Evolutionary conservation across 2,888 invertebrate genomes (phyloP), one percentile per base, ranked within the genome.

Genomic region (Cryptus viduatorius): DNA sequence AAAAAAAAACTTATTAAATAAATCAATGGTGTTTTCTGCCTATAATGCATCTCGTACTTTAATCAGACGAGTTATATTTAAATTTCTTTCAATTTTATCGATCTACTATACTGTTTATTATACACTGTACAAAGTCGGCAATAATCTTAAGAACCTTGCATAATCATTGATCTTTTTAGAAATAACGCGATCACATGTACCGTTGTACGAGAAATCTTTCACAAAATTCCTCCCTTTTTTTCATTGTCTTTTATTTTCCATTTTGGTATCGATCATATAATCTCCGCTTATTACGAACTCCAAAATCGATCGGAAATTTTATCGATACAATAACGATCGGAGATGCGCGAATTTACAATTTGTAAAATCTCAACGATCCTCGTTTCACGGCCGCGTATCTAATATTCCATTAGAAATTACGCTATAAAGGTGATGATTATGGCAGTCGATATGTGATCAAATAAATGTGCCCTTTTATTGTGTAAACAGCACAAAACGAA

Each of bases 101-200:
- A 90, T 87, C 86, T 89, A 90, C 89, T 90, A 73, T 89, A 90
- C 88, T 86, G 84, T 86, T 86, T 85, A 86, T 87, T 84, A 85
- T 64, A 86, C 90, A 94, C 93, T 94, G 94, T 94, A 94, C 94
- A 94, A 94, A 94, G 90, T 93, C 94, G 94, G 94, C 94, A 94
- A 94, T 94, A 94, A 94, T 93, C 86, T 92, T 91, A 91, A 91
- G 88, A 89, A 88, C 88, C 92, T 93, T 91, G 91, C 92, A 91
- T 91, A 92, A 94, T 92, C 92, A 92, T 92, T 90, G 90, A 88
- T 88, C 89, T 83, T 79, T 37, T 80, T 72, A 59, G 71, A 73
- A 71, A 59, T 12, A 31, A 46, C 71, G 53, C 69, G 50, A 78
- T 48, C 42, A 42, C 16, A 72, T 50, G 65, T 65, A 48, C 59